Conservation (phyloP, 1,140 invertebrate species). For the Elysia chlorotica region DNA sequence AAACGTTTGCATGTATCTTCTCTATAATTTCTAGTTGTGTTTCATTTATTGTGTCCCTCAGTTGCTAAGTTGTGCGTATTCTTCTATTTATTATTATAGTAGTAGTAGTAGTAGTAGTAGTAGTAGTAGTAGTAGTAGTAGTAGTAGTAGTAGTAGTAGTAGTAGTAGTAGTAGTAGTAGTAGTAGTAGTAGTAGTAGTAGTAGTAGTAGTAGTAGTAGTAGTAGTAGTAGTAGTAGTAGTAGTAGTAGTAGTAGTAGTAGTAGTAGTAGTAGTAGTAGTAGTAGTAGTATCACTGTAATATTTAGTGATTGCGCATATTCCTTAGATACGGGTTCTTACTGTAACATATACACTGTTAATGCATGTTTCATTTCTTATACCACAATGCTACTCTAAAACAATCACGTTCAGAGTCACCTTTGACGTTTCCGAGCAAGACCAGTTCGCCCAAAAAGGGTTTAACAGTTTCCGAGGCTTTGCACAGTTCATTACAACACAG, state of each 20-base stretch:
- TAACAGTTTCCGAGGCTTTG: slow-evolving; percentile 46
- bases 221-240: background rate
- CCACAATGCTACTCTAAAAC: background rate
- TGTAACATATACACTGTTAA: too few species aligned
- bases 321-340: background rate
- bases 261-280: background rate
- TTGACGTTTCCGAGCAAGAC: slow-evolving; percentile 40
- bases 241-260: background rate
- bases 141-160: background rate
- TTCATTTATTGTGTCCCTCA: too few species aligned
- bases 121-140: background rate
- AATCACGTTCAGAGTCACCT: slow-evolving; percentile 22
- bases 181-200: background rate
- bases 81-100: too few species aligned
- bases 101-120: background rate
- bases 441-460: slow-evolving; percentile 50
- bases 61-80: too few species aligned
- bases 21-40: too few species aligned
- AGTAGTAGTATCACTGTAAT: background rate
- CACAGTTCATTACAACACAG: slow-evolving; percentile 37
- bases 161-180: background rate
- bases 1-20: too few species aligned
- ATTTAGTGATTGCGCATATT: background rate
- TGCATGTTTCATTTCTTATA: too few species aligned
- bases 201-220: background rate